These are phyloP conservation scores for Drosophila nasuta DNA, from an alignment of 1,140 invertebrate species.

Conservation along the genomic window DNA sequence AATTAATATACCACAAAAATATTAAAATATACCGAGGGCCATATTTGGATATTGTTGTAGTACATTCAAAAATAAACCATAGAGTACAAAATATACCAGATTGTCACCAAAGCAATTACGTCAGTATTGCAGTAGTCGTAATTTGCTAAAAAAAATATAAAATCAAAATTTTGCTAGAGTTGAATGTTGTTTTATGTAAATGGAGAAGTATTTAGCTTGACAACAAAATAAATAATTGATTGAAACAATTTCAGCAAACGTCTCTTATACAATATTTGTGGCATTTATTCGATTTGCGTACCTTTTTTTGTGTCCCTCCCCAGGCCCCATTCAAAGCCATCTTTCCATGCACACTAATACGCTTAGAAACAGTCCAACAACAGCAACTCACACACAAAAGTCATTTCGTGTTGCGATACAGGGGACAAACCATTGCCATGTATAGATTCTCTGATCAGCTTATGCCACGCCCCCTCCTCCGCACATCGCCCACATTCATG, in stretches of 20 bases:
- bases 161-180: too few relatives aligned
- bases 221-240: background rate
- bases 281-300: slow-evolving; percentile 25
- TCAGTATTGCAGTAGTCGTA: too few relatives aligned
- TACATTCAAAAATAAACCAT: too few relatives aligned
- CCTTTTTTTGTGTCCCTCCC: background rate
- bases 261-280: background rate
- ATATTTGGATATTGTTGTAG: too few relatives aligned
- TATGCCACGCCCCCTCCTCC: slow-evolving; percentile 30
- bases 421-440: slow-evolving; percentile 48
- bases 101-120: too few relatives aligned
- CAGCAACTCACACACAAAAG: slow-evolving; percentile 40
- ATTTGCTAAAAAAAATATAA: too few relatives aligned
- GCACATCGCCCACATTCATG: slow-evolving; percentile 20
- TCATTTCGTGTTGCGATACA: slow-evolving; percentile 27
- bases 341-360: slow-evolving; percentile 47
- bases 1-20: too few relatives aligned
- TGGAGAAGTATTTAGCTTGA: background rate
- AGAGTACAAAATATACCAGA: too few relatives aligned
- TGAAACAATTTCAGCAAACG: background rate
- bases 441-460: slow-evolving; percentile 48
- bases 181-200: background rate
- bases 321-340: slow-evolving; percentile 1
- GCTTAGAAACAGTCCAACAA: slow-evolving; percentile 60
- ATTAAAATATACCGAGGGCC: too few relatives aligned